These are phyloP conservation scores for Falco biarmicus DNA, from an alignment of 2,797 vertebrate species.

Conservation along the genomic window DNA sequence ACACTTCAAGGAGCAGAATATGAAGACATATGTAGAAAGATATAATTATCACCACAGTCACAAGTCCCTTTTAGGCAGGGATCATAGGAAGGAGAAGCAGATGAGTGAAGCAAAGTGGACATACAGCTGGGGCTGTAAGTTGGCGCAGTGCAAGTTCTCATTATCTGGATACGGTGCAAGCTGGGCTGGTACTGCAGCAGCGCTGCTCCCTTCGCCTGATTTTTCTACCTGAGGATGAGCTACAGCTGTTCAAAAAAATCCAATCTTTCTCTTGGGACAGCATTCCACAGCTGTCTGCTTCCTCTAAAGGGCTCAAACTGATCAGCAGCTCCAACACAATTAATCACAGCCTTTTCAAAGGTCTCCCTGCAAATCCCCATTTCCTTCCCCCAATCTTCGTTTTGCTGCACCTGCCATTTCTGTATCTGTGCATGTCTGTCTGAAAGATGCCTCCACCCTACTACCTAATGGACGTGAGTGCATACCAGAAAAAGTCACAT, in stretches of 20 bases:
- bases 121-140: background rate
- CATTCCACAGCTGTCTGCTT: background rate
- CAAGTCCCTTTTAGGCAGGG: slow-evolving; percentile 34
- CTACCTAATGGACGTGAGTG: background rate
- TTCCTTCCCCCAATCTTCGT: background rate
- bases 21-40: slow-evolving; percentile 36
- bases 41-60: slow-evolving; percentile 47
- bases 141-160: background rate
- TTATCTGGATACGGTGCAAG: background rate
- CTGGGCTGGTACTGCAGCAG: background rate
- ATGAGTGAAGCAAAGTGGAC: background rate
- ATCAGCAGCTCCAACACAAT: background rate
- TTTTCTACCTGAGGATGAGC: background rate
- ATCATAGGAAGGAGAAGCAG: slow-evolving; percentile 38
- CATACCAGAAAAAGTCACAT: accelerated
- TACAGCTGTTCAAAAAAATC: background rate
- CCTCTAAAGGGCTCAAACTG: background rate
- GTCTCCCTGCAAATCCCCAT: background rate
- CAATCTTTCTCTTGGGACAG: background rate
- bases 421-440: background rate
- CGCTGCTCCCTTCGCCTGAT: background rate
- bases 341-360: background rate
- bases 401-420: background rate
- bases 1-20: slow-evolving; percentile 57
- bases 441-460: background rate